Conservation (phyloP, 1,140 invertebrate genomes). For the Eciton burchellii region DNA sequence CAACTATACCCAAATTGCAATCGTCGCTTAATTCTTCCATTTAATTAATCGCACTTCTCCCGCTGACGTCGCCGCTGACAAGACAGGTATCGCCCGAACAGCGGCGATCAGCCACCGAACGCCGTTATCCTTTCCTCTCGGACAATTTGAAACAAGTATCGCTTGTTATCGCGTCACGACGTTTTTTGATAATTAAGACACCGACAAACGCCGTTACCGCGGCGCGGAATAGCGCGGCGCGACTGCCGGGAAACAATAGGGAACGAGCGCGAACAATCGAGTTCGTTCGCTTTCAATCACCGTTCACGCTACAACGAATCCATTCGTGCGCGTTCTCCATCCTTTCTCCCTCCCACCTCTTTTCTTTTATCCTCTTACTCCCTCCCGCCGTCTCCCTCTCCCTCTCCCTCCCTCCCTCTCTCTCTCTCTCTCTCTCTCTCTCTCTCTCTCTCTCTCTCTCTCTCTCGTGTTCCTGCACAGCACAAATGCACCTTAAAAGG, state of each 20-base stretch:
- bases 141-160: background rate
- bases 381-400: background rate
- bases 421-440: conserved; percentile 21
- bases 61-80: no score
- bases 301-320: conserved; percentile 57
- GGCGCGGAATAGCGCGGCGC: background rate
- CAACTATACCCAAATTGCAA: no score
- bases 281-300: conserved; percentile 50
- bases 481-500: conserved; percentile 58
- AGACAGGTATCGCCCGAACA: no score
- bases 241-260: conserved; percentile 39
- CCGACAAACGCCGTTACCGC: conserved; percentile 11
- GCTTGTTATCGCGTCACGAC: background rate
- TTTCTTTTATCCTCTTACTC: conserved; percentile 26
- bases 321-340: conserved; percentile 27
- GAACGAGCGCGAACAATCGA: conserved; percentile 47
- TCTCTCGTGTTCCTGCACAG: background rate
- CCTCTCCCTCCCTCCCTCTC: conserved; percentile 47
- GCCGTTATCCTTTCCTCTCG: background rate
- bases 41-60: no score
- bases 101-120: no score
- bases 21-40: no score
- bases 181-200: conserved; percentile 44
- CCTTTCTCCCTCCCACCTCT: conserved; percentile 32
- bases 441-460: background rate